Percentiles rank a stretch among this genome's conserved stretches.
These are phyloP conservation scores for Pristionchus japonicus DNA, from an alignment of 2,888 invertebrate genomes.

Conservation along the genomic window DNA sequence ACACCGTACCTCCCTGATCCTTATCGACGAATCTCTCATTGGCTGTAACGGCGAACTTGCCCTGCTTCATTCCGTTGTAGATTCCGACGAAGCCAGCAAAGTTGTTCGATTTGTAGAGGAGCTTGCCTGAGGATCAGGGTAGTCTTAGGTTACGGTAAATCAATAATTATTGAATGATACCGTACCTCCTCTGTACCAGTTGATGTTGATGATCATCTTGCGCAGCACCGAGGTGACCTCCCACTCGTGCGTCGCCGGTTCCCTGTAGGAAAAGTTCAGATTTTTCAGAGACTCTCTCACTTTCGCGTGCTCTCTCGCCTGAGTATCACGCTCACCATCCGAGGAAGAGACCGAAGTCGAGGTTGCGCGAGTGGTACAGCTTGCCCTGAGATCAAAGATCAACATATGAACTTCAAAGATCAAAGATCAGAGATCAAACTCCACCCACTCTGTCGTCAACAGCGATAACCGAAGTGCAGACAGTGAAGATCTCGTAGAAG, in stretches of 20 bases:
- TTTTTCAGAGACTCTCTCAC: background rate
- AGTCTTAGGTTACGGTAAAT: background rate
- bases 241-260: slow-evolving; percentile 76
- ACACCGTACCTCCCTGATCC: background rate
- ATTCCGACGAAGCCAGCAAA: slow-evolving; percentile 80
- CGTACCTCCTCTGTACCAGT: slow-evolving; percentile 75
- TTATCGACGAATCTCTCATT: slow-evolving; percentile 77
- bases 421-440: no score
- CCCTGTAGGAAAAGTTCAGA: background rate
- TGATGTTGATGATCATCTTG: slow-evolving; percentile 77
- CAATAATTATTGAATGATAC: background rate
- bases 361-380: slow-evolving; percentile 79
- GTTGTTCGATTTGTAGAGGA: slow-evolving; percentile 78
- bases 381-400: slow-evolving; percentile 66
- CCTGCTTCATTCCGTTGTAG: slow-evolving; percentile 77
- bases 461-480: slow-evolving; percentile 80
- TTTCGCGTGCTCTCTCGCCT: background rate
- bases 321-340: slow-evolving; percentile 76
- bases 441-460: slow-evolving; percentile 75
- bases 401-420: background rate
- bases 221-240: slow-evolving; percentile 75
- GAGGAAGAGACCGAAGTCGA: slow-evolving; percentile 80
- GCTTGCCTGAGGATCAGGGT: slow-evolving; percentile 63
- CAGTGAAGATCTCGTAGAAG: slow-evolving; percentile 80
- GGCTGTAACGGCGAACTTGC: slow-evolving; percentile 67